Percentiles rank a stretch among this genome's conserved stretches.
These are phyloP conservation scores for Spongilla lacustris DNA, from an alignment of 37 sponge, comb jelly and placozoan genomes.

Conservation along the genomic window DNA sequence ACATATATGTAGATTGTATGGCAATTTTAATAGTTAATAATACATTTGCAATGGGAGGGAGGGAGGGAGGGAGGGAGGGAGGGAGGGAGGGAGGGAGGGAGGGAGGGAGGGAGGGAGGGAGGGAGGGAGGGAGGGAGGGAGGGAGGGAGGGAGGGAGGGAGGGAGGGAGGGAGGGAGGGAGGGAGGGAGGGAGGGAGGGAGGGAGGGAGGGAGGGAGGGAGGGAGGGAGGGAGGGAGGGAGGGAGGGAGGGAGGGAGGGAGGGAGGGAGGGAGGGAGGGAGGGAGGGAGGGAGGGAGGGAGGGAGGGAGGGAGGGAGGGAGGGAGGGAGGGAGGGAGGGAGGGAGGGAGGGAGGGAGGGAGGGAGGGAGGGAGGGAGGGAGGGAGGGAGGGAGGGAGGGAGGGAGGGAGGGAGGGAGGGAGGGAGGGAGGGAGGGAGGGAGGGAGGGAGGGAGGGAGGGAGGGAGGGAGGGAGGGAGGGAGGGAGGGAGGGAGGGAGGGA, in stretches of 20 bases:
- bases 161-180: conserved; percentile 15
- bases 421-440: no score
- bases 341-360: no score
- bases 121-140: conserved; percentile 26
- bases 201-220: conserved; percentile 25
- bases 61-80: conserved; percentile 56
- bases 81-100: conserved; percentile 51
- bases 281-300: no score
- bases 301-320: not conserved
- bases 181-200: conserved; percentile 28
- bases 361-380: no score
- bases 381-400: no score
- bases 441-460: no score
- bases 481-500: no score
- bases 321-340: no score
- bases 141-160: conserved; percentile 10
- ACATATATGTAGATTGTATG: not conserved
- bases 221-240: conserved; percentile 29
- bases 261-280: no score
- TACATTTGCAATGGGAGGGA: conserved; percentile 8
- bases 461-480: no score
- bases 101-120: conserved; percentile 36
- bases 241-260: not conserved
- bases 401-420: no score
- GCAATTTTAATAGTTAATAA: no score